Percentiles rank a stretch among this genome's conserved stretches.
Conservation (phyloP, 2,797 vertebrate genomes). For the Poeciliopsis infans region DNA sequence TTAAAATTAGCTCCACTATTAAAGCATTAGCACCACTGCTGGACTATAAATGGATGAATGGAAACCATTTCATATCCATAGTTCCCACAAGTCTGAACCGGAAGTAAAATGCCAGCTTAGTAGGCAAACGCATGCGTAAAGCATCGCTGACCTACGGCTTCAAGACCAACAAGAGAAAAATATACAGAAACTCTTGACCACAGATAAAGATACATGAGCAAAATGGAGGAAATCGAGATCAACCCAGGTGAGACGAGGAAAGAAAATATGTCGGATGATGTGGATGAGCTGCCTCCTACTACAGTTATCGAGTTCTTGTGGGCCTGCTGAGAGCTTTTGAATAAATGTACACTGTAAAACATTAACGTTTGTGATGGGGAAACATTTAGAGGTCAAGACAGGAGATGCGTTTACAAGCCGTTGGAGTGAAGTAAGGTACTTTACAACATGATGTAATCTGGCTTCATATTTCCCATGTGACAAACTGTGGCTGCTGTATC, state of each 20-base stretch:
- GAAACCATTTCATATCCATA: not conserved
- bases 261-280: too few species aligned
- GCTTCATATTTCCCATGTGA: slow-evolving; percentile 44
- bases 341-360: not conserved
- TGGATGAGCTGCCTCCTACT: too few species aligned
- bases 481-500: slow-evolving; percentile 44
- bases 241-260: too few species aligned
- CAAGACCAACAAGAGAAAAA: too few species aligned
- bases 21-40: too few species aligned
- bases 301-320: not conserved
- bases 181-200: too few species aligned
- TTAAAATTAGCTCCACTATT: not conserved
- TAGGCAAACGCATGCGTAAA: too few species aligned
- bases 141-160: too few species aligned
- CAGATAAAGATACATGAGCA: too few species aligned
- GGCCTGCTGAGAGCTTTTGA: not conserved
- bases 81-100: too few species aligned
- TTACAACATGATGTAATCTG: slow-evolving; percentile 12
- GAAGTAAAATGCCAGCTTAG: too few species aligned
- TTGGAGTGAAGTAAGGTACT: not conserved
- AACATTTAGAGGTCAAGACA: not conserved
- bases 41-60: not conserved
- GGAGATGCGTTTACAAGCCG: not conserved
- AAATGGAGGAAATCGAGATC: too few species aligned
- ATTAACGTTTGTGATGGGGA: not conserved